A percentile compares a stretch with the other conserved stretches of the same genome.
Conservation (phyloP, 2,797 vertebrate species). For the Premnoplex brunnescens region DNA sequence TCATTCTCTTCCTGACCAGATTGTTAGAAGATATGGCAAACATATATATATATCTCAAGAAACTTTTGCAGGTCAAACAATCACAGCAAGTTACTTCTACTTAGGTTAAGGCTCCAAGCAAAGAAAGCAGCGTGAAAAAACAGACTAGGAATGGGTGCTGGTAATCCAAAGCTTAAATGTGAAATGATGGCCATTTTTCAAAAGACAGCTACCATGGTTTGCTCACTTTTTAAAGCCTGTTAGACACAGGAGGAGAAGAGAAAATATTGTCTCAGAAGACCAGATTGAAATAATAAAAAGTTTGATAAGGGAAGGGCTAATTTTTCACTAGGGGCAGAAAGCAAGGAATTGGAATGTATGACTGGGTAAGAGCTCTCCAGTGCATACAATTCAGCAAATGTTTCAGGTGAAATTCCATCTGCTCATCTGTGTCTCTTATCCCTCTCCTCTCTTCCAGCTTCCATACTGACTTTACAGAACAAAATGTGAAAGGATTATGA, state of each 20-base stretch:
- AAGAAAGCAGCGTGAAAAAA: neutral
- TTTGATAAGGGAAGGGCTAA: neutral
- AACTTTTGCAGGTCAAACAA: neutral
- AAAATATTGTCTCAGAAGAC: neutral
- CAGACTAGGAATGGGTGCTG: neutral
- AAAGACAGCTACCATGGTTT: neutral
- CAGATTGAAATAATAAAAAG: neutral
- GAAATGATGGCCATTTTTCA: conserved; percentile 5
- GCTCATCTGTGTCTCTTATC: neutral
- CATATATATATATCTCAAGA: neutral
- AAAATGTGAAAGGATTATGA: neutral
- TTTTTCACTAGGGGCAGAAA: neutral
- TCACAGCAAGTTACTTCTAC: neutral
- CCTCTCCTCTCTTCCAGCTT: neutral
- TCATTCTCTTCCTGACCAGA: neutral
- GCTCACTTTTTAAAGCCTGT: neutral
- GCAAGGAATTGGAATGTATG: neutral
- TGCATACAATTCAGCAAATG: neutral
- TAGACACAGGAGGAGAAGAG: neutral
- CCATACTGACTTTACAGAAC: neutral
- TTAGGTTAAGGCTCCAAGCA: neutral
- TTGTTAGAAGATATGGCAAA: neutral
- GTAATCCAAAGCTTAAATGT: neutral
- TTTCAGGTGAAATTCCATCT: neutral
- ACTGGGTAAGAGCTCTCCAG: neutral